Base-by-base conservation (phyloP, 2,113 vertebrate genomes). In the Candoia aspera region DNA sequence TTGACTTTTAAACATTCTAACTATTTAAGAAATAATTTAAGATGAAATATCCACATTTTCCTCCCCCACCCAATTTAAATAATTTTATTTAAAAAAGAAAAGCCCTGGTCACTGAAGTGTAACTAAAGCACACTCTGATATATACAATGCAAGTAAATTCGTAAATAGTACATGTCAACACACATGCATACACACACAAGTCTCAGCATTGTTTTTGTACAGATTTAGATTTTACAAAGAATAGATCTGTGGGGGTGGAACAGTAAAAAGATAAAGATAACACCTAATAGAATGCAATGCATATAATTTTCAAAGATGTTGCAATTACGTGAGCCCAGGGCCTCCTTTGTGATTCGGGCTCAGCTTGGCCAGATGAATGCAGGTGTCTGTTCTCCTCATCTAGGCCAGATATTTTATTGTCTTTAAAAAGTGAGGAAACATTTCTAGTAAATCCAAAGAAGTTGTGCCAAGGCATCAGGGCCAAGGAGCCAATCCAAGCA, bases 191-290 rank as follows among this genome's bases (percentile, higher is more conserved):
- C 46, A n/a, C 91, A 92, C 10, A 86, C 91, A 96, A 93, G 92
- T 93, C 73, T 92, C 86, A 92, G 92, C 54, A 93, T 79, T 94
- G 94, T 96, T 96, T 84, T 84, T 37, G 33, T 93, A 86, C 92
- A 68, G 60, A 93, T 95, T 88, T 92, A 93, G 89, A 94, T 92
- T 90, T 95, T 90, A 95, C 94, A 94, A 79, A 94, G 91, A 90
- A 94, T 84, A 24, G 73, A 93, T 94, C 95, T 95, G 46, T 29
- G 17, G 73, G 91, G 84, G 21, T 37, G 3, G 87, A 87, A 94
- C 73, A 93, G 83, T 89, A 89, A 89, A 62, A 94, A 84, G 57
- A 94, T 87, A 94, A 95, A 94, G 89, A 90, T 17, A 84, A 95
- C 92, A 87, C 89, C 54, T 94, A 21, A 64, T 85, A 46, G 33